These are phyloP conservation scores for Neostethus bicornis DNA, from an alignment of 2,797 vertebrate species.

Conservation along the genomic window DNA sequence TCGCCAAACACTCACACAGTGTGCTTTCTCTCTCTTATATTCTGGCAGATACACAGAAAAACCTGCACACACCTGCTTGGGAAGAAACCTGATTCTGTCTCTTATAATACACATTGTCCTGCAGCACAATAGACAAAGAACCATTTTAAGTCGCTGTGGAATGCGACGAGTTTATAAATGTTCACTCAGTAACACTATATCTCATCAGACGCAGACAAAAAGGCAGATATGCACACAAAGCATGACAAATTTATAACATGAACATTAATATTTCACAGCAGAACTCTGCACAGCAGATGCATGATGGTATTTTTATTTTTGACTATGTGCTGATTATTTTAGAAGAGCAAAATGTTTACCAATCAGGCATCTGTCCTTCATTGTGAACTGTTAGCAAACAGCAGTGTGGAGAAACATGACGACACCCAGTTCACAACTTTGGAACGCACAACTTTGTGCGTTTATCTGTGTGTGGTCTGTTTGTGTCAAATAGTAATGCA, in stretches of 20 bases:
- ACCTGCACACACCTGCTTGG: constrained; percentile 43
- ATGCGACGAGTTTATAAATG: constrained; percentile 49
- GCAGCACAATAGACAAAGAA: constrained; percentile 71
- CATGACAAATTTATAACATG: constrained; percentile 8
- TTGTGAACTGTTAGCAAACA: constrained; percentile 37
- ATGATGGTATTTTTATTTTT: constrained; percentile 42
- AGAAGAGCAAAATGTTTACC: constrained; percentile 31
- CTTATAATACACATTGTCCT: constrained; percentile 65
- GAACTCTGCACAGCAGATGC: constrained; percentile 4
- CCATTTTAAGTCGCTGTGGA: constrained; percentile 55
- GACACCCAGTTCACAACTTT: constrained; percentile 12
- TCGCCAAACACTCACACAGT: constrained; percentile 26
- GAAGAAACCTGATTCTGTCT: constrained; percentile 64
- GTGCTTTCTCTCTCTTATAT: constrained; percentile 13
- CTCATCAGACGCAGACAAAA: constrained; percentile 17
- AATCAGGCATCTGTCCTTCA: constrained; percentile 44
- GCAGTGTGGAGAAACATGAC: constrained; percentile 25
- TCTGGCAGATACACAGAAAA: constrained; percentile 25
- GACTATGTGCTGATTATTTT: constrained; percentile 16
- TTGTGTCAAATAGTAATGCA: constrained; percentile 12
- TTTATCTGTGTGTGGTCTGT: constrained; percentile 28
- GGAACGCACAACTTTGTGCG: constrained; percentile 11
- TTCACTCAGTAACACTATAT: constrained; percentile 43
- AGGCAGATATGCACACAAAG: constrained; percentile 4
- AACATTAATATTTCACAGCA: constrained; percentile 4